These are phyloP conservation scores for Oreohelix idahoensis DNA, from an alignment of 1,140 invertebrate genomes.

Conservation along the genomic window DNA sequence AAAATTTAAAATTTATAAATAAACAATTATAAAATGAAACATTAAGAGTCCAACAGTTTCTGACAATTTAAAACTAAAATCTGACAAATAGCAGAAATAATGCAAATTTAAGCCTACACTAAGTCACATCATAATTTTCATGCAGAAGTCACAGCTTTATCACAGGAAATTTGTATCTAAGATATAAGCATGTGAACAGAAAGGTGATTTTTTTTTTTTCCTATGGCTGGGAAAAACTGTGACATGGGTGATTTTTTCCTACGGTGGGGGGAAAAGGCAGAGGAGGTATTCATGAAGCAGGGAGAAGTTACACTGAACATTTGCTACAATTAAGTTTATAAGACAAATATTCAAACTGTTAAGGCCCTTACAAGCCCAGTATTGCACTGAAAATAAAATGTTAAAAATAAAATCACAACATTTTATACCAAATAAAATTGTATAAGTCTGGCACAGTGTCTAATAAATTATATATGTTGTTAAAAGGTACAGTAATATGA, in stretches of 20 bases:
- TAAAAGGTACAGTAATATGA: not conserved
- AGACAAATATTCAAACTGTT: not conserved
- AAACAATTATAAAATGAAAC: too few relatives aligned
- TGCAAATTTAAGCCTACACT: not conserved
- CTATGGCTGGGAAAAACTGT: too few relatives aligned
- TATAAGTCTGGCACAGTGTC: not conserved
- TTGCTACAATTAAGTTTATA: not conserved
- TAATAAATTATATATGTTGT: not conserved
- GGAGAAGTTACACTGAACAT: not conserved
- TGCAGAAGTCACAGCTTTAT: not conserved
- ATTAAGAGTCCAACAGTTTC: too few relatives aligned
- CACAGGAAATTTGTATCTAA: not conserved
- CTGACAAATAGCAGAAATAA: not conserved
- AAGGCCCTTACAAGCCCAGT: not conserved
- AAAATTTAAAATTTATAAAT: too few relatives aligned
- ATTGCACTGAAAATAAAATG: slow-evolving; percentile 4
- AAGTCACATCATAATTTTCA: not conserved
- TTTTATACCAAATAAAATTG: not conserved
- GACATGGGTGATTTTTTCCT: too few relatives aligned
- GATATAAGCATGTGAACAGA: not conserved
- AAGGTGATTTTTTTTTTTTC: too few relatives aligned
- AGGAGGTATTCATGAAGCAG: not conserved
- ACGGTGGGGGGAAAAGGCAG: not conserved
- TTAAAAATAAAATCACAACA: not conserved
- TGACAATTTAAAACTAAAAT: not conserved